Evolutionary conservation across 1,140 invertebrate species (phyloP).

Genomic region (Plutomurus gul): DNA sequence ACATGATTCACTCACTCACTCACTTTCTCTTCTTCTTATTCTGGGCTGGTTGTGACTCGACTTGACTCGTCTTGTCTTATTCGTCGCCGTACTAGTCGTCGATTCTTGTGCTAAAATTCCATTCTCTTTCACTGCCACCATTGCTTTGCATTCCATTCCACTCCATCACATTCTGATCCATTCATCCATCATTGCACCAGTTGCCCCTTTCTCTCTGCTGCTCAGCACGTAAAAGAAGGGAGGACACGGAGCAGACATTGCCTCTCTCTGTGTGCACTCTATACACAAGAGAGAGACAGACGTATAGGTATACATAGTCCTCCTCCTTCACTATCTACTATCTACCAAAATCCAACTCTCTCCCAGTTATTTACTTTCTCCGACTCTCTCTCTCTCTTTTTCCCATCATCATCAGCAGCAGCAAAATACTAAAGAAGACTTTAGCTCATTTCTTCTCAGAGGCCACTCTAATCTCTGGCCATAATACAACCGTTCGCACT

Average conservation of each 20-base stretch:
- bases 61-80: conserved; percentile 16
- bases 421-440: neutral
- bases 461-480: conserved; percentile 7
- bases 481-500: no score
- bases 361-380: conserved; percentile 16
- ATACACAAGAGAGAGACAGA: no score
- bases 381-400: conserved; percentile 11
- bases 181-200: conserved; percentile 28
- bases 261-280: no score
- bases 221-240: no score
- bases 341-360: neutral
- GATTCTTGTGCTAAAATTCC: conserved; percentile 20
- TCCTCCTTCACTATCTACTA: neutral
- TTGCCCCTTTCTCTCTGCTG: neutral
- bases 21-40: no score
- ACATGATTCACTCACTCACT: no score
- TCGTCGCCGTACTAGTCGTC: no score
- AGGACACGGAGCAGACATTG: no score
- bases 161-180: conserved; percentile 23
- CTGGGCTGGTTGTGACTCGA: no score
- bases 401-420: conserved; percentile 22
- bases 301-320: neutral
- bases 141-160: conserved; percentile 28
- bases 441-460: conserved; percentile 17
- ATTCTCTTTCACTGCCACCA: conserved; percentile 20